phyloP scores from a whole-genome alignment of 2,888 invertebrate species.

The Oegoconia quadripuncta region DNA sequence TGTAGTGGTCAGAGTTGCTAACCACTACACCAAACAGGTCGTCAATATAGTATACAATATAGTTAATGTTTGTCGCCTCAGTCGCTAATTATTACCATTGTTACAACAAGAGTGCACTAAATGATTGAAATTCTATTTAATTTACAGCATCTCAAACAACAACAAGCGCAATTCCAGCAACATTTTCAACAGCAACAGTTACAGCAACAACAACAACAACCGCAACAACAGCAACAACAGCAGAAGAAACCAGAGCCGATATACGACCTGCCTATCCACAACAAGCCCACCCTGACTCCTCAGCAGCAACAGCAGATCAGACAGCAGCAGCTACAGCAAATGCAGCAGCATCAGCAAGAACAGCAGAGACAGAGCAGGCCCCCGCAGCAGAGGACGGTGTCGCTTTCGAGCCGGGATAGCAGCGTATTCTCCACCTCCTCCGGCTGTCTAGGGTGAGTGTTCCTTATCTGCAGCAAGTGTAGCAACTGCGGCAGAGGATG shows the following conservation, averaged over 20 bases:
- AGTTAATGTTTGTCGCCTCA: too few relatives aligned
- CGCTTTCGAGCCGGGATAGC: constrained; percentile 63
- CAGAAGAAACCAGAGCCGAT: constrained; percentile 66
- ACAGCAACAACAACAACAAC: constrained; percentile 19
- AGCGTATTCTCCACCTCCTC: constrained; percentile 71
- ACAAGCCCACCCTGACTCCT: constrained; percentile 56
- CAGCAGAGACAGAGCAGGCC: constrained; percentile 34
- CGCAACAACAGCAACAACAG: constrained; percentile 20
- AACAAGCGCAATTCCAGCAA: constrained; percentile 13
- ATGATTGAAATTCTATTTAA: too few relatives aligned
- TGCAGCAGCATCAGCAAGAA: constrained; percentile 29
- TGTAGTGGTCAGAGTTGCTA: too few relatives aligned
- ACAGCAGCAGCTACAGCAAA: constrained; percentile 28
- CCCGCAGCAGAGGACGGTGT: constrained; percentile 43
- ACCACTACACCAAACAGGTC: too few relatives aligned
- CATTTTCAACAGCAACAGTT: constrained; percentile 24
- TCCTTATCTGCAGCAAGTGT: neutral
- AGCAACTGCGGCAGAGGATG: neutral
- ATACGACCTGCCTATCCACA: constrained; percentile 68
- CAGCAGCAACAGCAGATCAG: constrained; percentile 50
- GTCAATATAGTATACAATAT: too few relatives aligned
- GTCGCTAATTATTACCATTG: too few relatives aligned
- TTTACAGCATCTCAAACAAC: constrained; percentile 35
- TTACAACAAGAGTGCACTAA: too few relatives aligned
- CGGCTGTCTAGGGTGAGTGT: constrained; percentile 63